phyloP scores from a whole-genome alignment of 2,113 vertebrate species.

The Misgurnus mizolepis region DNA sequence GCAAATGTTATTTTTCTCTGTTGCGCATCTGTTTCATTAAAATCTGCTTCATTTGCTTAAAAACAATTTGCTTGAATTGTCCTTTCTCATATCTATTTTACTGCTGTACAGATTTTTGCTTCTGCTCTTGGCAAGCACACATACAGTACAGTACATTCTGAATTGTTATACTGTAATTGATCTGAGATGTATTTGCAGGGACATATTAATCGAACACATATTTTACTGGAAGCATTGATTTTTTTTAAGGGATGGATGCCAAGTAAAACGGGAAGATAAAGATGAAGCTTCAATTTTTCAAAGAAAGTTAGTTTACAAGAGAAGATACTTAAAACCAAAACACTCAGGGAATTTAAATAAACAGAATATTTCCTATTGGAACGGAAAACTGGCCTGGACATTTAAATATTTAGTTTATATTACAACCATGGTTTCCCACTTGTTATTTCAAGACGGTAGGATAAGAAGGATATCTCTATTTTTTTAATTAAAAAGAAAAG shows the following conservation, averaged over 20 bases:
- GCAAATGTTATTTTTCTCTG: too few relatives aligned
- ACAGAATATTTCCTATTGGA: constrained; percentile 34
- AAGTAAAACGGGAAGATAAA: constrained; percentile 10
- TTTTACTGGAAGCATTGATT: neutral
- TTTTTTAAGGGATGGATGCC: neutral
- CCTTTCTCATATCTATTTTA: neutral
- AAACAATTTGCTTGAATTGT: neutral
- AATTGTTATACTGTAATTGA: too few relatives aligned
- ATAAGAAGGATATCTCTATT: too few relatives aligned
- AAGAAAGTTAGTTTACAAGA: constrained; percentile 49
- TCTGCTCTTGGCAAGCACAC: neutral
- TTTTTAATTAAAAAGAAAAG: too few relatives aligned
- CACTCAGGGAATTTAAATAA: constrained; percentile 59
- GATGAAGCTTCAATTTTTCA: neutral
- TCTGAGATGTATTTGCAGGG: neutral
- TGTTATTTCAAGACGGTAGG: too few relatives aligned
- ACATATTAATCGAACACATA: neutral
- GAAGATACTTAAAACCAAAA: constrained; percentile 51
- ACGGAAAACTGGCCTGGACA: too few relatives aligned
- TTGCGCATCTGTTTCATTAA: too few relatives aligned
- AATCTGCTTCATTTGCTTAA: too few relatives aligned
- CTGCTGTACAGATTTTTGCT: neutral
- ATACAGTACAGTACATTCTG: neutral
- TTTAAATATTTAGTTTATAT: too few relatives aligned
- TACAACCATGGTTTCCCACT: too few relatives aligned